Conservation (phyloP, 2,888 invertebrate species). For the Eupithecia centaureata region DNA sequence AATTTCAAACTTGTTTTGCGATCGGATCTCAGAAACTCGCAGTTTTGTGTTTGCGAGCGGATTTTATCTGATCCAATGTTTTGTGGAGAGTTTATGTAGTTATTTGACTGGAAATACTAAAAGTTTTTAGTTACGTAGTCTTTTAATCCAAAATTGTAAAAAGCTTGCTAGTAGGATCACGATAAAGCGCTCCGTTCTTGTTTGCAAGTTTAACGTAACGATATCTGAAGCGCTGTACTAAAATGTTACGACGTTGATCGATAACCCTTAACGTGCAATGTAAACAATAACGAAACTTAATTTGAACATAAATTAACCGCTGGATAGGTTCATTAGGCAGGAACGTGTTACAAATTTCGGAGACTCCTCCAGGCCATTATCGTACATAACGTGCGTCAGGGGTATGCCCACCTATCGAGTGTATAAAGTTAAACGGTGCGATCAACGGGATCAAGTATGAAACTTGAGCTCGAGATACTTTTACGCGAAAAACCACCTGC, state of each 20-base stretch:
- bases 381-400: constrained; percentile 33
- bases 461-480: not conserved
- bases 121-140: not conserved
- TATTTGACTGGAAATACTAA: constrained; percentile 1
- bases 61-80: constrained; percentile 21
- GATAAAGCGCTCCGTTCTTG: not conserved
- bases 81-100: not conserved
- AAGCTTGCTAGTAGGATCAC: not conserved
- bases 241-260: constrained; percentile 20
- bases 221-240: not conserved
- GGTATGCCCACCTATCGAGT: constrained; percentile 13
- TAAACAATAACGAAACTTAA: constrained; percentile 45
- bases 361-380: constrained; percentile 37
- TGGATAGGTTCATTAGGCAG: constrained; percentile 45
- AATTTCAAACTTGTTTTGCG: constrained; percentile 27
- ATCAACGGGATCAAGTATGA: not conserved
- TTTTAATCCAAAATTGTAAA: not conserved
- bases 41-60: constrained; percentile 30
- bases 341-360: constrained; percentile 46
- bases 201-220: not conserved
- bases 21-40: constrained; percentile 19
- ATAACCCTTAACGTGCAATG: constrained; percentile 23
- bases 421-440: constrained; percentile 7
- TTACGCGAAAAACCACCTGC: not conserved
- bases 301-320: constrained; percentile 46